phyloP scores from a whole-genome alignment of 1,140 invertebrate genomes.

The Metaphire vulgaris region DNA sequence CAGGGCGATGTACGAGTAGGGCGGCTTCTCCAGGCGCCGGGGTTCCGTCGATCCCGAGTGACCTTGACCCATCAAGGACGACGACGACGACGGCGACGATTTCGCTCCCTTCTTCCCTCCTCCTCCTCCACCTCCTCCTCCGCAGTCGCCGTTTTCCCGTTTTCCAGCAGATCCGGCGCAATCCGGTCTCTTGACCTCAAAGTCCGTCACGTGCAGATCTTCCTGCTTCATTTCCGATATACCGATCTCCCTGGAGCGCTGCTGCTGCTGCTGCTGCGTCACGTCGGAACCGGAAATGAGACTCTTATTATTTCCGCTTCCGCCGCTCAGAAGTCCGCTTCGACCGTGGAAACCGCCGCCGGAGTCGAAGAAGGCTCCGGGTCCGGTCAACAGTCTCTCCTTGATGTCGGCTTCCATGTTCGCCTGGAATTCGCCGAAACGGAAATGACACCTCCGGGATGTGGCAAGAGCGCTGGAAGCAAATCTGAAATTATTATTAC shows the following conservation, averaged over 20 bases:
- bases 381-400: not conserved
- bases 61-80: not conserved
- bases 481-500: no score
- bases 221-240: not conserved
- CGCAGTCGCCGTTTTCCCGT: no score
- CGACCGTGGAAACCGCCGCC: not conserved
- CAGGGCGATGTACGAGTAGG: conserved; percentile 91
- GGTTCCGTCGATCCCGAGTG: not conserved
- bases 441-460: no score
- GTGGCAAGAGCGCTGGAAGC: no score
- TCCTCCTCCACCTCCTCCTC: not conserved
- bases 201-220: not conserved
- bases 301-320: no score
- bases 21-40: conserved; percentile 71
- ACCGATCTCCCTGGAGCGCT: not conserved
- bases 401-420: not conserved
- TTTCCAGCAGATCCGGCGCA: no score
- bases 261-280: not conserved
- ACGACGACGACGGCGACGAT: not conserved
- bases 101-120: not conserved
- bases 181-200: not conserved
- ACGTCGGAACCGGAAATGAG: no score
- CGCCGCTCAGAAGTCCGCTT: not conserved
- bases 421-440: no score
- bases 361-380: not conserved